These are phyloP conservation scores for Hydroisotoma schaefferi DNA, from an alignment of 2,888 invertebrate genomes.

Conservation along the genomic window DNA sequence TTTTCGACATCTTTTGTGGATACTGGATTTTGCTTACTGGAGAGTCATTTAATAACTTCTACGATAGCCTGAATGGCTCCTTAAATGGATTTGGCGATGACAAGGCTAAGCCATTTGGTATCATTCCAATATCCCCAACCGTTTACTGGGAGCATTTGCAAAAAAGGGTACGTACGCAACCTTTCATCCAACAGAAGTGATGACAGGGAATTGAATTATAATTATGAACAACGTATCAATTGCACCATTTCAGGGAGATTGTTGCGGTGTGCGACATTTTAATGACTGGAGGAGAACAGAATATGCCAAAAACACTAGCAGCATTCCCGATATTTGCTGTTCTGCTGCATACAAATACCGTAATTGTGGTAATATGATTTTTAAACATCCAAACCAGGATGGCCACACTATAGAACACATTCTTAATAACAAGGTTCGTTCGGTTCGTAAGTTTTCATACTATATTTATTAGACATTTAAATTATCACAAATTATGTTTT, in stretches of 20 bases:
- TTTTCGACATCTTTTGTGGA: constrained; percentile 24
- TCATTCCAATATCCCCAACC: constrained; percentile 20
- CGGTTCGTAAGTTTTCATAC: no score
- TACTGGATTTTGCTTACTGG: constrained; percentile 17
- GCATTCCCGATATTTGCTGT: constrained; percentile 36
- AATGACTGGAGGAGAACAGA: constrained; percentile 34
- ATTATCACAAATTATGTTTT: no score
- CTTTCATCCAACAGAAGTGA: not conserved
- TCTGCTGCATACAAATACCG: constrained; percentile 12
- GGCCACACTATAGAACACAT: constrained; percentile 17
- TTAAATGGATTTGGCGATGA: constrained; percentile 20
- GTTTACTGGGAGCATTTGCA: constrained; percentile 38
- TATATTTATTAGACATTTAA: no score
- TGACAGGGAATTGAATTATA: not conserved
- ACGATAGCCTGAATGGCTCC: constrained; percentile 14
- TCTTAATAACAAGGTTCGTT: not conserved
- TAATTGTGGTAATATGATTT: constrained; percentile 19
- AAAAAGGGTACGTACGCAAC: constrained; percentile 14
- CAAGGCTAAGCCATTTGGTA: constrained; percentile 14
- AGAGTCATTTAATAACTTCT: constrained; percentile 16
- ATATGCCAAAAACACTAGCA: constrained; percentile 8
- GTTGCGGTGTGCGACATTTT: constrained; percentile 33
- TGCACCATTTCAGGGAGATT: constrained; percentile 26
- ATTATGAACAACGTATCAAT: not conserved
- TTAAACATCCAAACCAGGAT: constrained; percentile 24